Evolutionary conservation across 2,113 vertebrate species (phyloP).

Genomic region (Oryzias melastigma): DNA sequence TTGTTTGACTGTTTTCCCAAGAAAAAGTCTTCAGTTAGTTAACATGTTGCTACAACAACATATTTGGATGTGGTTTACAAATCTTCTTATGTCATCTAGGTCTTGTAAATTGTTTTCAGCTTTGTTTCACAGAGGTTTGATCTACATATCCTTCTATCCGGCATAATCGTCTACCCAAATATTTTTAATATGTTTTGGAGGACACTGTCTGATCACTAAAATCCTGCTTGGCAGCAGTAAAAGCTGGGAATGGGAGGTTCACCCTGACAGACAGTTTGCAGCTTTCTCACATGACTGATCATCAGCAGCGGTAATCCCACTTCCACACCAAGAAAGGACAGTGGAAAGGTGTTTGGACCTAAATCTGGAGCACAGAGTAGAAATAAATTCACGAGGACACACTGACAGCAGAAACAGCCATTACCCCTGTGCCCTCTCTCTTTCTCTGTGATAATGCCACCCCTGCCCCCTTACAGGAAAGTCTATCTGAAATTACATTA

Average conservation of each 20-base stretch:
- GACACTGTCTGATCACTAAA: constrained; percentile 11
- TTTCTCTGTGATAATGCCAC: constrained; percentile 1
- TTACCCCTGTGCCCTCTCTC: constrained; percentile 2
- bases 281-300: constrained; percentile 59
- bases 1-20: too few relatives aligned
- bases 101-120: constrained; percentile 5
- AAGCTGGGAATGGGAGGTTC: constrained; percentile 29
- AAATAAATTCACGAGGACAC: neutral
- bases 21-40: too few relatives aligned
- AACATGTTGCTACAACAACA: neutral
- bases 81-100: constrained; percentile 6
- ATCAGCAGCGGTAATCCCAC: constrained; percentile 40
- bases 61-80: constrained; percentile 12
- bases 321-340: constrained; percentile 25
- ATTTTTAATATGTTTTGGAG: constrained; percentile 22
- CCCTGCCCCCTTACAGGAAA: constrained; percentile 72
- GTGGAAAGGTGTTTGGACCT: constrained; percentile 6
- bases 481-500: constrained; percentile 90
- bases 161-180: constrained; percentile 19
- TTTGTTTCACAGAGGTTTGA: constrained; percentile 2
- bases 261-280: constrained; percentile 7
- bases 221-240: constrained; percentile 14
- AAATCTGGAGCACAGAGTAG: neutral
- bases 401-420: neutral
- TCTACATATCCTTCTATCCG: constrained; percentile 7